A percentile compares a stretch with the other conserved stretches of the same genome.
Conservation (phyloP, 2,113 vertebrate species). For the Oreochromis niloticus region DNA sequence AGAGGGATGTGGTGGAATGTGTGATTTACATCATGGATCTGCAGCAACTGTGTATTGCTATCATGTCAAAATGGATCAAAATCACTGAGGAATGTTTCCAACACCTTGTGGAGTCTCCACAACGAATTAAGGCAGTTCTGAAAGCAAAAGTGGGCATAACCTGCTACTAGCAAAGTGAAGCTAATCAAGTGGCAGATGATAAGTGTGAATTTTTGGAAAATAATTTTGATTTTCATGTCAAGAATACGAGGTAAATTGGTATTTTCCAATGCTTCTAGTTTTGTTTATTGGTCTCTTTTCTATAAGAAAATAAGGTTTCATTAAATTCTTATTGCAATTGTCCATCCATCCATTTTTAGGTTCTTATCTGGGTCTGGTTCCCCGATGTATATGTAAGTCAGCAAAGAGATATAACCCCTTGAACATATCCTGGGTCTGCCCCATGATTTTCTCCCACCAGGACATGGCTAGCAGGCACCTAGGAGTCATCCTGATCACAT, state of each 20-base stretch:
- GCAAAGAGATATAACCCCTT: background rate
- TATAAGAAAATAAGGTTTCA: background rate
- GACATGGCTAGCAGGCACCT: background rate
- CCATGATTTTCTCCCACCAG: background rate
- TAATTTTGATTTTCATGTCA: background rate
- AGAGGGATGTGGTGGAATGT: background rate
- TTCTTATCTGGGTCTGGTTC: background rate
- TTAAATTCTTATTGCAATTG: background rate
- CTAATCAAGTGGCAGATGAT: background rate
- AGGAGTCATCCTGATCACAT: background rate
- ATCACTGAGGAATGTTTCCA: background rate
- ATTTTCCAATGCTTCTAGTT: background rate
- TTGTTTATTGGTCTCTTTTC: background rate
- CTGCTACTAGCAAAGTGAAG: background rate
- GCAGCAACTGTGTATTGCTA: background rate
- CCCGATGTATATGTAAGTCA: background rate
- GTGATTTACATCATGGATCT: background rate
- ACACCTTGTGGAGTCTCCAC: background rate
- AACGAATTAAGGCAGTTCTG: background rate
- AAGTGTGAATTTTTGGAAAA: background rate
- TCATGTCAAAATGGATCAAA: background rate
- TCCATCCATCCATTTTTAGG: background rate
- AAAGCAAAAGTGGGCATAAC: background rate
- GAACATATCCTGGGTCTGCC: background rate
- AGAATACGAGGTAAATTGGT: background rate